Percentiles rank a stretch among this genome's conserved stretches.
Evolutionary conservation across 2,113 vertebrate species (phyloP).

Genomic region (Nematolebias whitei): DNA sequence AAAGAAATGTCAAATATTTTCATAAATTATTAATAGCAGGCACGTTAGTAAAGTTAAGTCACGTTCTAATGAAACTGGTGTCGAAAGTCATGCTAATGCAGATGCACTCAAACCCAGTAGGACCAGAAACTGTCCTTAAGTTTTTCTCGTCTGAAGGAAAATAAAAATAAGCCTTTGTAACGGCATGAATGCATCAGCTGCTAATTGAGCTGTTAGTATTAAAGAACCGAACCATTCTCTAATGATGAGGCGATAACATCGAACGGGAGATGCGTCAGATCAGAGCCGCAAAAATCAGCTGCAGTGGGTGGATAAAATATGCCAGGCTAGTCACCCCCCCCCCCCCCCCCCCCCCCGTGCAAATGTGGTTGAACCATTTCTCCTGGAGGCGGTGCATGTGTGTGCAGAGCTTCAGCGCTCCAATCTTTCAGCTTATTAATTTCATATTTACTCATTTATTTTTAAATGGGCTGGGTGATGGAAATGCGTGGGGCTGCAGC

Average conservation of each 20-base stretch:
- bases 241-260: conserved; percentile 23
- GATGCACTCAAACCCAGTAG: not conserved
- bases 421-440: conserved; percentile 74
- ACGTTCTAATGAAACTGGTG: no score
- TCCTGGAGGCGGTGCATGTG: conserved; percentile 51
- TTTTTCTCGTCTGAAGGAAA: conserved; percentile 21
- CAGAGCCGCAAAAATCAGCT: conserved; percentile 50
- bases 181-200: conserved; percentile 27
- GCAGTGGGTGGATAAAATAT: conserved; percentile 64
- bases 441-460: conserved; percentile 81
- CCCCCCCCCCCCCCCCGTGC: conserved; percentile 51
- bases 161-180: conserved; percentile 22
- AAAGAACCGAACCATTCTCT: conserved; percentile 60
- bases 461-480: conserved; percentile 69
- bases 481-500: conserved; percentile 50
- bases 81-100: not conserved
- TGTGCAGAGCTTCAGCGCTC: conserved; percentile 38
- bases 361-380: conserved; percentile 65
- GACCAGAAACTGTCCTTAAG: conserved; percentile 3
- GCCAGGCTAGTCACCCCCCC: conserved; percentile 53
- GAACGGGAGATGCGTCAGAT: conserved; percentile 33
- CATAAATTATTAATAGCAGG: no score
- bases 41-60: no score
- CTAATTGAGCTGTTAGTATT: conserved; percentile 65
- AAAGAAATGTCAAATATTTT: no score